Evolutionary conservation across 92 coral and sea anemone genomes (phyloP).

Genomic region (Muricea muricata): DNA sequence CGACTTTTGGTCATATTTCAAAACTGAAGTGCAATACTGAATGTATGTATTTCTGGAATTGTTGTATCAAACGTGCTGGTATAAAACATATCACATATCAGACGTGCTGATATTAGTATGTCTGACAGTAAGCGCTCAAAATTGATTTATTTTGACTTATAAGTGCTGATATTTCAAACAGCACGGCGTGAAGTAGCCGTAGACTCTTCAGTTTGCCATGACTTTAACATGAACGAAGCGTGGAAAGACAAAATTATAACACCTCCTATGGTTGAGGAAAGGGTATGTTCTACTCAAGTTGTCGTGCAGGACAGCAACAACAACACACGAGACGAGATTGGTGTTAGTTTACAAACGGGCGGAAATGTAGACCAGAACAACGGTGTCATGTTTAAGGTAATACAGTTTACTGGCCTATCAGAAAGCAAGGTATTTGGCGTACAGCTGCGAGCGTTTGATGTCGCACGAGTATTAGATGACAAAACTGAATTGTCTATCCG

Average conservation of each 20-base stretch:
- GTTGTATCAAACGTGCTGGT: not conserved
- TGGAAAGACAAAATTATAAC: not conserved
- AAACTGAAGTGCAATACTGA: not conserved
- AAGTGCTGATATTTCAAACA: not conserved
- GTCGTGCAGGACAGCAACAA: not conserved
- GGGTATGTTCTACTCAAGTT: not conserved
- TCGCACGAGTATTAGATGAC: not conserved
- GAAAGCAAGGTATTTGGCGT: constrained; percentile 18
- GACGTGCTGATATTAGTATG: not conserved
- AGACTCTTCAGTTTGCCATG: not conserved
- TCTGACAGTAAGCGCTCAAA: not conserved
- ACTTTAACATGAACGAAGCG: not conserved
- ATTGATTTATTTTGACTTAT: not conserved
- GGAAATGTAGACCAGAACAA: not conserved
- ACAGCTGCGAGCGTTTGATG: constrained; percentile 19
- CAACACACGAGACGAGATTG: not conserved
- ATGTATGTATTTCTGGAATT: not conserved
- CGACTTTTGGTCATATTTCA: not conserved
- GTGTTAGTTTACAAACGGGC: constrained; percentile 2
- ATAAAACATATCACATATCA: not conserved
- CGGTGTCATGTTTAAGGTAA: constrained; percentile 23
- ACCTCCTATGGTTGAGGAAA: not conserved
- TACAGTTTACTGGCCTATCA: constrained; percentile 43
- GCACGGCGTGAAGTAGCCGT: not conserved
- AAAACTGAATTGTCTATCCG: constrained; percentile 30